These are phyloP conservation scores for Canis aureus DNA, from an alignment of 2,113 vertebrate genomes.

Conservation along the genomic window DNA sequence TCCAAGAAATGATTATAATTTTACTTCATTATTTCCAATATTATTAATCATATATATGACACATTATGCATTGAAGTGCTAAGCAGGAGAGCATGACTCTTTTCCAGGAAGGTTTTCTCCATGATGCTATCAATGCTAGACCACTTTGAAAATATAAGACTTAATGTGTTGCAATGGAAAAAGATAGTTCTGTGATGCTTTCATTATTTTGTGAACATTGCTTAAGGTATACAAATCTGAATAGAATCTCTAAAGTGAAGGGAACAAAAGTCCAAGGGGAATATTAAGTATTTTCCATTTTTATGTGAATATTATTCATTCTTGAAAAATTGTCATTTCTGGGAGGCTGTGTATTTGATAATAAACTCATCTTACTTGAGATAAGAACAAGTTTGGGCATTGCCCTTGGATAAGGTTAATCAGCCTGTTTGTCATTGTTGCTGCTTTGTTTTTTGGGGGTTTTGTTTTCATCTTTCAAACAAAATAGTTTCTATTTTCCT, in stretches of 20 bases:
- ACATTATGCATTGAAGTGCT: not conserved
- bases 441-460: not conserved
- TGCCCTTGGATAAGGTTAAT: not conserved
- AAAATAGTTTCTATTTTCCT: not conserved
- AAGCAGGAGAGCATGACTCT: not conserved
- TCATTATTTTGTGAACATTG: not conserved
- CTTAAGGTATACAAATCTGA: conserved; percentile 16
- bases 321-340: not conserved
- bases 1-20: not conserved
- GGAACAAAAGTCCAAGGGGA: not conserved
- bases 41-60: not conserved
- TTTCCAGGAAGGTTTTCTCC: not conserved
- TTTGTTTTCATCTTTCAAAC: not conserved
- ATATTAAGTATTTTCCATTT: not conserved
- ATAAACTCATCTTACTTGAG: not conserved
- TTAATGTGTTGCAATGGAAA: not conserved
- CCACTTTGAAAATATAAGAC: not conserved
- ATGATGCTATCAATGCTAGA: not conserved
- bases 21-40: conserved; percentile 27
- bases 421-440: not conserved
- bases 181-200: not conserved
- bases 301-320: conserved; percentile 31
- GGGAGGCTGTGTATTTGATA: not conserved
- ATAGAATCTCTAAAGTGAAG: not conserved
- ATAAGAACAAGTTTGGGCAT: not conserved